Conservation (phyloP, 2,888 invertebrate species). For the Elaeidobius kamerunicus region DNA sequence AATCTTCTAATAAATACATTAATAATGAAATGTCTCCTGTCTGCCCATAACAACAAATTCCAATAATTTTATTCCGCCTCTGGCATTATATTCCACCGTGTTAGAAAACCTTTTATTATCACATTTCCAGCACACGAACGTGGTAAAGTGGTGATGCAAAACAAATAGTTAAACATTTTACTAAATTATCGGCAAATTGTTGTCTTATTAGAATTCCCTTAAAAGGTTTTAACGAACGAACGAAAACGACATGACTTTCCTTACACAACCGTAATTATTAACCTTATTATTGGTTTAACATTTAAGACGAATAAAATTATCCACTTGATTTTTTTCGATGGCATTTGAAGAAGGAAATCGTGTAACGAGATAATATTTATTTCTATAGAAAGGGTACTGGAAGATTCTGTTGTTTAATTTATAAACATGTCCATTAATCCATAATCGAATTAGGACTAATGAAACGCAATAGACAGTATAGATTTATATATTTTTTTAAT, state of each 20-base stretch:
- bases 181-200: conserved; percentile 18
- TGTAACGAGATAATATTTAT: not conserved
- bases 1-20: too few species aligned
- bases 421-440: too few species aligned
- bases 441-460: too few species aligned
- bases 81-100: conserved; percentile 3
- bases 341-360: not conserved
- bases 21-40: too few species aligned
- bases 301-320: conserved; percentile 9
- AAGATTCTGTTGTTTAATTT: too few species aligned
- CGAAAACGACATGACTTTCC: conserved; percentile 10
- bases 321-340: not conserved
- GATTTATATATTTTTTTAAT: too few species aligned
- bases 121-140: conserved; percentile 6
- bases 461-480: too few species aligned
- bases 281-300: conserved; percentile 9
- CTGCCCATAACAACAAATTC: conserved; percentile 5
- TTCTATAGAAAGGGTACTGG: too few species aligned
- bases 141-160: conserved; percentile 1
- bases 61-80: conserved; percentile 2
- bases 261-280: conserved; percentile 6
- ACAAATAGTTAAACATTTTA: conserved; percentile 12
- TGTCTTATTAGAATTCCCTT: conserved; percentile 12
- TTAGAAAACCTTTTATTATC: conserved; percentile 7
- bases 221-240: conserved; percentile 6